Base-by-base conservation (phyloP, 2,797 vertebrate species). In the Oophaga sylvatica region DNA sequence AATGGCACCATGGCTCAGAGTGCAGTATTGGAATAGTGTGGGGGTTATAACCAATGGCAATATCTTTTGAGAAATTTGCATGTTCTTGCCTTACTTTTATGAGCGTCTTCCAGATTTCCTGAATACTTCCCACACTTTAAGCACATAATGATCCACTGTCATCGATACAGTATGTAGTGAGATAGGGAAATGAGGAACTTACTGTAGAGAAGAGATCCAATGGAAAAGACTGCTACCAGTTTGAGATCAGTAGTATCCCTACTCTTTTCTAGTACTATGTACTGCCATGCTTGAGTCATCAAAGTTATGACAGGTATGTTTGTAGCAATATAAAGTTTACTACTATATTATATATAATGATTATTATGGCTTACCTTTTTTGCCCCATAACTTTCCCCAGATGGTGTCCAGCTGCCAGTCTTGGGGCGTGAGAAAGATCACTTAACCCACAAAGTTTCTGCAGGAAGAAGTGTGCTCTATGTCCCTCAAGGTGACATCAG, bases 401-500 rank as follows among this genome's bases (percentile, higher is more conserved):
- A 80, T 80, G 73, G 71, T 57, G 90, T 90, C 90, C 89, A 90
- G 90, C 90, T 90, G 90, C 90, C 92, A 91, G 41, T 62, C 29
- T 0, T 84, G 90, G 93, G 93, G 90, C 92, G 90, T 94, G 93
- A 93, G 93, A 95, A 94, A 86, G 16, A 90, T 84, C 87, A 89
- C 89, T 7, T 7, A 79, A 86, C 75, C 71, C 80, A 73, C 81
- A 83, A 83, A 81, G 57, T 81, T 86, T 89, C 75, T 89, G 56
- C 88, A 86, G 88, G 88, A 89, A 79, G 84, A 82, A 78, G 75
- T 62, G 75, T 48, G 84, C 75, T 86, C 84, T 70, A 57, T 87
- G 84, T 94, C 92, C 94, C 93, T 92, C 93, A 93, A 93, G 93
- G 93, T 92, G 92, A 82, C 59, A 92, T 93, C 94, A 95, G 94